Conservation (phyloP, 1,140 invertebrate species). For the Sycophaga agraensis region DNA sequence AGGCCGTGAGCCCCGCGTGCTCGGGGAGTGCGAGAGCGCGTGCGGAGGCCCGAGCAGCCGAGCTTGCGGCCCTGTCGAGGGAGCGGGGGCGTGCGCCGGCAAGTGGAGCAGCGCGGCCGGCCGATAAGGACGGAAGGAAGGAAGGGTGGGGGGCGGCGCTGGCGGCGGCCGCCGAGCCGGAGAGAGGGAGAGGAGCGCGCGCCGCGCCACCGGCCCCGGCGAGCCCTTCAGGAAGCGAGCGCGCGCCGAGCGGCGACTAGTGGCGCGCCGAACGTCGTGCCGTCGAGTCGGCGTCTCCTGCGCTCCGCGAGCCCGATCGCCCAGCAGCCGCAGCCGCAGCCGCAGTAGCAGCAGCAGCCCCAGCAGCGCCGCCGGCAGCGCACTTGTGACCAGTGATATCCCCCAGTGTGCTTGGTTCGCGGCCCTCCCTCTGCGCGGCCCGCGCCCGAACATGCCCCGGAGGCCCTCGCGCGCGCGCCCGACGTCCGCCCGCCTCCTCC, state of each 20-base stretch:
- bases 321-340: background rate
- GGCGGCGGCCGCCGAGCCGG: no score
- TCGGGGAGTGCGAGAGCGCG: background rate
- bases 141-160: constrained; percentile 33
- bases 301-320: background rate
- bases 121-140: constrained; percentile 11
- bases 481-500: no score
- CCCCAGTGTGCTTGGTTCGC: no score
- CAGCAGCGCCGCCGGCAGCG: background rate
- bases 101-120: constrained; percentile 19
- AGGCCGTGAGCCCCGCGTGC: constrained; percentile 39
- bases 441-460: constrained; percentile 13
- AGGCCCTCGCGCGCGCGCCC: no score
- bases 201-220: background rate
- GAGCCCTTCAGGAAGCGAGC: constrained; percentile 21
- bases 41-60: background rate
- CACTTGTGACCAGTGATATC: background rate
- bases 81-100: constrained; percentile 18
- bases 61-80: background rate
- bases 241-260: constrained; percentile 33
- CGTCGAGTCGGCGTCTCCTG: constrained; percentile 33
- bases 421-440: no score
- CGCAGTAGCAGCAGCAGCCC: background rate
- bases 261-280: constrained; percentile 47
- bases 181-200: constrained; percentile 10